A percentile compares a stretch with the other conserved stretches of the same genome.
Conservation (phyloP, 1,140 invertebrate genomes). For the Zaprionus capensis region DNA sequence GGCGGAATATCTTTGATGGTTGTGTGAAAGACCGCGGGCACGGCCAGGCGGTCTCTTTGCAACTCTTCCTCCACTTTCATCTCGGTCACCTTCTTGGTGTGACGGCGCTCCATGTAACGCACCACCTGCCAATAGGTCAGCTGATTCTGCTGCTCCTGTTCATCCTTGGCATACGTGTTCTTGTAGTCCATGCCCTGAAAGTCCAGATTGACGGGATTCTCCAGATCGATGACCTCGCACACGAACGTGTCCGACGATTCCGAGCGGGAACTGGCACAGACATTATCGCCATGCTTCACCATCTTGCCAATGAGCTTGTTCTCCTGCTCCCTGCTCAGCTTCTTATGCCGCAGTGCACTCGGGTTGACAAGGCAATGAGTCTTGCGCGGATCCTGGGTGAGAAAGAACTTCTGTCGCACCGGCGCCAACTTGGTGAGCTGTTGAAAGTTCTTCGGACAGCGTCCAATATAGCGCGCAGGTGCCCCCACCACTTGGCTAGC, state of each 20-base stretch:
- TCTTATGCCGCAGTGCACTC: constrained; percentile 58
- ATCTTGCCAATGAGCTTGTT: constrained; percentile 61
- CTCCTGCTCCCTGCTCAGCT: constrained; percentile 51
- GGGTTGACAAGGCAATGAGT: constrained; percentile 70
- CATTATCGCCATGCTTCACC: constrained; percentile 75
- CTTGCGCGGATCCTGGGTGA: constrained; percentile 77
- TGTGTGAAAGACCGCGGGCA: constrained; percentile 49
- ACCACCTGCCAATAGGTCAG: constrained; percentile 64
- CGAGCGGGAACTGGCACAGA: constrained; percentile 60
- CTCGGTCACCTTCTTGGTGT: constrained; percentile 50
- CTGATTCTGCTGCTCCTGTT: constrained; percentile 73
- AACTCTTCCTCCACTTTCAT: constrained; percentile 62
- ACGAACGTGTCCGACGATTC: constrained; percentile 68
- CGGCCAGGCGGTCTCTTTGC: constrained; percentile 51
- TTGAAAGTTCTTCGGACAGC: constrained; percentile 63
- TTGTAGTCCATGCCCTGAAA: constrained; percentile 82
- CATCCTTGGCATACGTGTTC: constrained; percentile 74
- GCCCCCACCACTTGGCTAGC: constrained; percentile 67
- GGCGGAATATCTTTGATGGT: constrained; percentile 54
- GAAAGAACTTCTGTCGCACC: constrained; percentile 70
- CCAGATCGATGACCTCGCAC: constrained; percentile 77
- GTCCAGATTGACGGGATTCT: constrained; percentile 74
- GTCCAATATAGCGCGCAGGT: constrained; percentile 54
- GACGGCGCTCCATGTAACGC: constrained; percentile 64
- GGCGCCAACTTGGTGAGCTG: constrained; percentile 66